A percentile compares a stretch with the other conserved stretches of the same genome.
These are phyloP conservation scores for Dolichomitus sp. DNA, from an alignment of 2,888 invertebrate species.

Conservation along the genomic window DNA sequence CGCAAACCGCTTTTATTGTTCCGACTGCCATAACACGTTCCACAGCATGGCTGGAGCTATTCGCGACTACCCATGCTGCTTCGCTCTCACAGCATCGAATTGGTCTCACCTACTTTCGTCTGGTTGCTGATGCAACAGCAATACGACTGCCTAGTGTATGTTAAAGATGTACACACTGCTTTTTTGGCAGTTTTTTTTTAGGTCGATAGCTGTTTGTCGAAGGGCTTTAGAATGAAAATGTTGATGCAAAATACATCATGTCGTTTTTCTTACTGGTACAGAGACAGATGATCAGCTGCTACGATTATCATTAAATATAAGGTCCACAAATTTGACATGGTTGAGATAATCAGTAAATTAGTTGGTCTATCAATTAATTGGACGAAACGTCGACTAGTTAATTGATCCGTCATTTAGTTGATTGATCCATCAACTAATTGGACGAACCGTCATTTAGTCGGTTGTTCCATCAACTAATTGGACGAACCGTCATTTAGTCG, in stretches of 20 bases:
- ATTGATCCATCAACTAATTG: too few relatives aligned
- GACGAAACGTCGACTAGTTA: too few relatives aligned
- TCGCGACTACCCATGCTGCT: not conserved
- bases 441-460: too few relatives aligned
- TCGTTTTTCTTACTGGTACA: not conserved
- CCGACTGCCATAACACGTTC: slow-evolving; percentile 38
- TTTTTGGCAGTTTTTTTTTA: not conserved
- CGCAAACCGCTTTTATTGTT: slow-evolving; percentile 60
- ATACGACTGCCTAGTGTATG: not conserved
- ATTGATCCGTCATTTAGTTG: too few relatives aligned
- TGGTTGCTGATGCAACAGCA: not conserved
- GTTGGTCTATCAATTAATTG: too few relatives aligned
- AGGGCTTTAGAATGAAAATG: not conserved
- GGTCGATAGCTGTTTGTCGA: not conserved
- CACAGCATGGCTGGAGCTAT: slow-evolving; percentile 2
- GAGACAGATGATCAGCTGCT: not conserved
- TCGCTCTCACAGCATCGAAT: slow-evolving; percentile 24
- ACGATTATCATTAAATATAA: too few relatives aligned
- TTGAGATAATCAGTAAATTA: too few relatives aligned
- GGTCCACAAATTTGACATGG: too few relatives aligned
- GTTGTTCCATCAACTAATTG: too few relatives aligned
- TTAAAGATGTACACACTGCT: not conserved
- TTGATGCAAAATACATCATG: not conserved
- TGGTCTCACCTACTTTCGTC: slow-evolving; percentile 12
- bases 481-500: too few relatives aligned